phyloP scores from a whole-genome alignment of 2,888 invertebrate genomes.

The Phymatocera aterrima region DNA sequence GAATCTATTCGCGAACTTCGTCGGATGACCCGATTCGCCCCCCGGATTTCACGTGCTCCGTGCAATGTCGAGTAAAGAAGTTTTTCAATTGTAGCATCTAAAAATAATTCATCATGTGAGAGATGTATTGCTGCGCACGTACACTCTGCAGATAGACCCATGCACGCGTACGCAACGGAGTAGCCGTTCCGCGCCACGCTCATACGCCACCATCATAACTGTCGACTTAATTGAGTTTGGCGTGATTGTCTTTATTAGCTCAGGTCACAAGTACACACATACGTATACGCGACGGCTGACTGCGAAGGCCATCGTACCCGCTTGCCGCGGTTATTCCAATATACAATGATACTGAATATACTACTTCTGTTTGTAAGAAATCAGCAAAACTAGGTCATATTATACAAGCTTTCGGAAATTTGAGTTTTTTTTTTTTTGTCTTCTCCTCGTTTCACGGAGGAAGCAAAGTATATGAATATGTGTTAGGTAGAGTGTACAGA shows the following conservation, averaged over 20 bases:
- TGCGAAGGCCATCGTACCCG: not conserved
- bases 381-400: not conserved
- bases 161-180: not conserved
- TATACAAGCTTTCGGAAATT: no score
- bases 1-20: no score
- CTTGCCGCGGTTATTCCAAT: no score
- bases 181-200: not conserved
- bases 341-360: not conserved
- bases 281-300: not conserved
- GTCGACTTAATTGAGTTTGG: conserved; percentile 19
- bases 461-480: no score
- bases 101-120: not conserved
- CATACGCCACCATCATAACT: not conserved
- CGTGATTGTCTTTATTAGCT: conserved; percentile 40
- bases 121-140: no score
- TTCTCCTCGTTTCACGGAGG: no score
- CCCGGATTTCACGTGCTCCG: no score
- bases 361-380: not conserved
- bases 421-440: no score
- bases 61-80: no score
- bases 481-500: no score
- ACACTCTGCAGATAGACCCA: no score
- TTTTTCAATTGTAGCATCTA: not conserved
- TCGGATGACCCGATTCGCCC: not conserved
- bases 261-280: not conserved